phyloP scores from a whole-genome alignment of 2,113 vertebrate species.

The Toxotes chatareus region DNA sequence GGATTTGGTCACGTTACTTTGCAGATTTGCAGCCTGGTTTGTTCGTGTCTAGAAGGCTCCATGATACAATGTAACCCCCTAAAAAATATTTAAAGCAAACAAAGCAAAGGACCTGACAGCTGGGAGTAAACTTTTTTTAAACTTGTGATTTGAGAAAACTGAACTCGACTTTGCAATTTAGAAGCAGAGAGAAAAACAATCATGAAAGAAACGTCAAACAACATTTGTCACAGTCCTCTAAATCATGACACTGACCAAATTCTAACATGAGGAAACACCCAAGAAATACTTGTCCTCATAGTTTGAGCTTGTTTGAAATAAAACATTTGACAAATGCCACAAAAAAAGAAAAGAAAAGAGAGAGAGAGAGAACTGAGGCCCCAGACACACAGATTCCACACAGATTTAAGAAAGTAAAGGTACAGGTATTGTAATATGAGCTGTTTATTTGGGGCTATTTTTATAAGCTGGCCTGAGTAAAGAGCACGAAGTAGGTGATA shows the following conservation, averaged over 20 bases:
- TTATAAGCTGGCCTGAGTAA: not conserved
- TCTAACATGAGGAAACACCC: too few species aligned
- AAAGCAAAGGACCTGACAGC: not conserved
- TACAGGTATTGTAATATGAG: not conserved
- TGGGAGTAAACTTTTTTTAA: not conserved
- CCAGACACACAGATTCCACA: too few species aligned
- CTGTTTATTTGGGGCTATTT: not conserved
- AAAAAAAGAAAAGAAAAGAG: too few species aligned
- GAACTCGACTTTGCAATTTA: not conserved
- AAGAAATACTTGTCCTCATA: too few species aligned
- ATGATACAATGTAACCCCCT: not conserved
- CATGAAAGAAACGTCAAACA: not conserved
- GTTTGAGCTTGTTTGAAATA: too few species aligned
- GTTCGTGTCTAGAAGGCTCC: not conserved
- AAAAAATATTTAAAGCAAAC: too few species aligned
- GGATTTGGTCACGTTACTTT: slow-evolving; percentile 15
- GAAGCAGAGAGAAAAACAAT: not conserved
- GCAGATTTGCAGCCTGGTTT: not conserved
- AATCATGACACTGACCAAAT: not conserved
- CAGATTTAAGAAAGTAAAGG: too few species aligned
- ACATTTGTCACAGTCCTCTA: not conserved
- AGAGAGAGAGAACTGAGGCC: too few species aligned
- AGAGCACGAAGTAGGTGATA: not conserved
- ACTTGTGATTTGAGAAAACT: too few species aligned
- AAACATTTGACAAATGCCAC: not conserved